Base-by-base conservation (phyloP, 2,888 invertebrate genomes). In the Eupithecia insigniata region DNA sequence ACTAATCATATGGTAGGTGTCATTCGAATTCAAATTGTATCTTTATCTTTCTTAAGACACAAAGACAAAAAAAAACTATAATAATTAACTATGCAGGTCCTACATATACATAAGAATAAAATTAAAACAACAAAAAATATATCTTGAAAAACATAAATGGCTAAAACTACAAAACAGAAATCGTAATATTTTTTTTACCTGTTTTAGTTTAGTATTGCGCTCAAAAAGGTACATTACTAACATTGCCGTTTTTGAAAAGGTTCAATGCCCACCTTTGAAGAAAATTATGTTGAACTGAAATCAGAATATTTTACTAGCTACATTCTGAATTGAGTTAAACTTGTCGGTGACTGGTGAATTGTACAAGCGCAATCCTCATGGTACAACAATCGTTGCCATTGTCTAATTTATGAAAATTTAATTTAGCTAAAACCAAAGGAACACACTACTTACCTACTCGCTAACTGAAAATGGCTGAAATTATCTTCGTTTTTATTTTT, bases 401-500 rank as follows among this genome's bases (percentile, higher is more conserved):
- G 22, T 51, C 46, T 51, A 22, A 22, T 51, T 51, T 51, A 51
- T 51, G n/a, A 51, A 22, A n/a, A 51, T 10, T 10, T 22, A 51
- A 76, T 73, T 61, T 69, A 65, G 70, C 68, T 72, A 70, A 72
- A 72, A 72, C 43, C 66, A 55, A 72, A 72, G 72, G 69, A 72
- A n/a, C n/a, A n/a, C n/a, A 28, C 16, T 51, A 55, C 55, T 22
- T 3, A 22, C 51, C 10, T 46, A 46, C 46, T 46, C 22, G 10
- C 8, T 10, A 1, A 51, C 51, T 22, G 51, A 51, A 51, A 51
- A 51, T 22, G 28, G 55, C 61, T 67, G 39, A 51, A 32, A 74
- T 76, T 76, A 65, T 62, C 32, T 36, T 67, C 76, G 76, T 74
- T 76, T 76, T 76, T 76, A 74, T 70, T 76, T 76, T 74, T 69